phyloP scores from a whole-genome alignment of 2,888 invertebrate species.

The Cosmopolites sordidus region DNA sequence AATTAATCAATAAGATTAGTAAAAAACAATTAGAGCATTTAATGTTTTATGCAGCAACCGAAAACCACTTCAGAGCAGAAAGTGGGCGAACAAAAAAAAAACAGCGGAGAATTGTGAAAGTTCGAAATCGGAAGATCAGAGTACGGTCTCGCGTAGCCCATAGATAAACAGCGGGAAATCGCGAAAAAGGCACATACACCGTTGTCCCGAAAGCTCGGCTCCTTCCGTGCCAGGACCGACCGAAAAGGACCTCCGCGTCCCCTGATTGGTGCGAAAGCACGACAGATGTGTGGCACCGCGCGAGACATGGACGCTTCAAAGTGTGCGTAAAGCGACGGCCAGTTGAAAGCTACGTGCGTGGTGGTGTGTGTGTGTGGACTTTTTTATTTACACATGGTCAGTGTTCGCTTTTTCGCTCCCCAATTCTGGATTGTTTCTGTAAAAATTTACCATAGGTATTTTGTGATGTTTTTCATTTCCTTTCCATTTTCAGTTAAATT shows the following conservation, averaged over 20 bases:
- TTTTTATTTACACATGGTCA: conserved; percentile 49
- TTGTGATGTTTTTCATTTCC: conserved; percentile 8
- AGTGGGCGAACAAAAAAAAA: no score
- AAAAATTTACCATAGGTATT: conserved; percentile 16
- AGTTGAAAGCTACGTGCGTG: conserved; percentile 48
- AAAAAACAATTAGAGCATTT: no score
- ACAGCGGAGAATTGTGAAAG: no score
- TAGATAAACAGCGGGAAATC: conserved; percentile 21
- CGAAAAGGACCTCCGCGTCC: conserved; percentile 13
- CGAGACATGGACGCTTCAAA: conserved; percentile 47
- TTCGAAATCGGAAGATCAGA: no score
- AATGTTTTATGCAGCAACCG: no score
- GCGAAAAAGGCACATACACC: conserved; percentile 13
- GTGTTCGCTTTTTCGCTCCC: conserved; percentile 34
- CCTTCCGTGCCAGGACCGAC: conserved; percentile 15
- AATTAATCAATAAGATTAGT: no score
- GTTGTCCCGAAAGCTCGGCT: conserved; percentile 20
- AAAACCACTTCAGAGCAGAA: no score
- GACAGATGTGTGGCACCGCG: conserved; percentile 48
- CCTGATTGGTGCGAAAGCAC: conserved; percentile 44
- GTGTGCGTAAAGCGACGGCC: conserved; percentile 42
- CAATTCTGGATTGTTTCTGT: conserved; percentile 15
- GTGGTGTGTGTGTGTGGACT: conserved; percentile 45
- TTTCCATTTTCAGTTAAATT: no score
- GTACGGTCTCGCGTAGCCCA: no score